A percentile compares a stretch with the other conserved stretches of the same genome.
phyloP scores from a whole-genome alignment of 2,797 vertebrate species.

The Peromyscus nudipes region DNA sequence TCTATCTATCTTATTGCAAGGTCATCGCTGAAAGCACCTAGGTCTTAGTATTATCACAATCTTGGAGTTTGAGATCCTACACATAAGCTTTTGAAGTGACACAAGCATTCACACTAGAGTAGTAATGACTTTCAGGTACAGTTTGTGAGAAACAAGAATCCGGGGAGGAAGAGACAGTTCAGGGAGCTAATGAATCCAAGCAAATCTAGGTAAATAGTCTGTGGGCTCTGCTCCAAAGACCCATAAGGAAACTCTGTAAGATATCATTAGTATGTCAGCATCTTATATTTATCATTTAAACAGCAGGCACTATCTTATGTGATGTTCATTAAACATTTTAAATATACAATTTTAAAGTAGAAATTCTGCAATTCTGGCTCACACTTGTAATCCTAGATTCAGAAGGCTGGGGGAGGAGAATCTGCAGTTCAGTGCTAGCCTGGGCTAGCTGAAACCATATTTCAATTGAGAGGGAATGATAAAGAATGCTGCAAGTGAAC shows the following conservation, averaged over 20 bases:
- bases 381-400: background rate
- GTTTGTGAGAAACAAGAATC: background rate
- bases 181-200: background rate
- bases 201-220: background rate
- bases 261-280: background rate
- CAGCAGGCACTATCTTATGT: background rate
- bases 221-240: background rate
- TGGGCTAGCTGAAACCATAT: background rate
- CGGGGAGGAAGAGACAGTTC: accelerated
- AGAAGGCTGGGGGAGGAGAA: background rate
- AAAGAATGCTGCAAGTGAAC: background rate
- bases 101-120: background rate
- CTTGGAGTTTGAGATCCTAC: background rate
- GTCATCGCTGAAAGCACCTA: background rate
- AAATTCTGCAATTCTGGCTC: background rate
- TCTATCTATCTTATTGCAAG: background rate
- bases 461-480: background rate
- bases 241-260: background rate
- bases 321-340: background rate
- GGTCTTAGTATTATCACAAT: background rate
- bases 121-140: background rate
- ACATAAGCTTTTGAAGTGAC: background rate
- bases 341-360: background rate
- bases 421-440: background rate
- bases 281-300: slow-evolving; percentile 1